Evolutionary conservation across 1,140 invertebrate species (phyloP).

Genomic region (Parasteatoda tepidariorum): DNA sequence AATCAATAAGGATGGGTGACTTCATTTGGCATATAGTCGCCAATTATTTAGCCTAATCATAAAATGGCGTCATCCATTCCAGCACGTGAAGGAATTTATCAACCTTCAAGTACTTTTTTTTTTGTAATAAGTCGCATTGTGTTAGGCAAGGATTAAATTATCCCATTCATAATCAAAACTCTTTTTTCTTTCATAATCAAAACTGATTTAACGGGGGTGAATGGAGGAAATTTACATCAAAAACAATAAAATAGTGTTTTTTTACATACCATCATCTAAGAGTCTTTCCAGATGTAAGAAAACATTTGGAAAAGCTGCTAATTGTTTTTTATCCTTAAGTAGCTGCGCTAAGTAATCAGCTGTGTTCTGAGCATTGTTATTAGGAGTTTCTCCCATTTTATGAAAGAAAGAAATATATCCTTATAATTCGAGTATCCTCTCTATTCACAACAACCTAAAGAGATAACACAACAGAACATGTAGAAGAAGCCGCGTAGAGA

Average conservation of each 20-base stretch:
- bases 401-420: constrained; percentile 1
- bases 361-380: constrained; percentile 87
- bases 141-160: no score
- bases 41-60: constrained; percentile 1
- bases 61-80: constrained; percentile 44
- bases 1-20: no score
- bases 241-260: no score
- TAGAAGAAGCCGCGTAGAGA: background rate
- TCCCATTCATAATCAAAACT: no score
- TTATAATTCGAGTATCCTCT: background rate
- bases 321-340: constrained; percentile 99
- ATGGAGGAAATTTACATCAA: no score
- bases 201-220: no score
- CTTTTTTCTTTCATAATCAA: no score
- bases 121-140: background rate
- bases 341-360: constrained; percentile 99
- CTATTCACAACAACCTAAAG: constrained; percentile 21
- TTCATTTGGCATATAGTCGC: no score
- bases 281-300: constrained; percentile 99
- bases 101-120: background rate
- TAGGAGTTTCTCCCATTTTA: constrained; percentile 58
- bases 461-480: background rate
- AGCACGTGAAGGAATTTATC: constrained; percentile 48
- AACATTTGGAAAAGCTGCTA: constrained; percentile 98
- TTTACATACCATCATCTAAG: constrained; percentile 97